Conservation (phyloP, 2,888 invertebrate species). For the Pristionchus entomophagus region DNA sequence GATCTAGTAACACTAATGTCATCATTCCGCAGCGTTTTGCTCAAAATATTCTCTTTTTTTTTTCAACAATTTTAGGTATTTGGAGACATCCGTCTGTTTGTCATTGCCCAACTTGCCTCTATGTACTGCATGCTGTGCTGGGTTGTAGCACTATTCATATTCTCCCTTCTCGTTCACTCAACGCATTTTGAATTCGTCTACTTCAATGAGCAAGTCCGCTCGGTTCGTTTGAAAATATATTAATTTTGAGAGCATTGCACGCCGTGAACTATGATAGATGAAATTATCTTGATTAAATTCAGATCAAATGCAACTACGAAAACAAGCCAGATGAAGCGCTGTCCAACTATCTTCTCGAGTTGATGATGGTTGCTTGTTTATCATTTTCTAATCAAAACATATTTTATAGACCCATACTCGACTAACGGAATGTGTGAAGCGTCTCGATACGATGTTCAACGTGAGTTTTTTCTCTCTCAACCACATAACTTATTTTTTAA, state of each 20-base stretch:
- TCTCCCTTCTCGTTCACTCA: too few species aligned
- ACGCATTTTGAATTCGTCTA: too few species aligned
- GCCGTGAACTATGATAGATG: background rate
- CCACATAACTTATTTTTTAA: too few species aligned
- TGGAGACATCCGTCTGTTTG: too few species aligned
- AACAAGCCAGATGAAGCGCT: background rate
- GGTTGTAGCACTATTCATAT: too few species aligned
- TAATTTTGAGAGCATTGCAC: background rate
- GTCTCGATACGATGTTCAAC: conserved; percentile 28
- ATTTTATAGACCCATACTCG: conserved; percentile 13
- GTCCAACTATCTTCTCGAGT: background rate
- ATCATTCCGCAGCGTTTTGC: background rate
- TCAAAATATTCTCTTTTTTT: too few species aligned
- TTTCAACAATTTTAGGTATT: too few species aligned
- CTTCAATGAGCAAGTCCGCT: too few species aligned
- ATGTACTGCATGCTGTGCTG: too few species aligned
- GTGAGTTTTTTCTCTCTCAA: background rate
- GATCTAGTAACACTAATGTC: too few species aligned
- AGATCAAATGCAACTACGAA: background rate
- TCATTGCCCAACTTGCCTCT: too few species aligned
- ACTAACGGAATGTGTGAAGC: conserved; percentile 32
- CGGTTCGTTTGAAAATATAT: too few species aligned
- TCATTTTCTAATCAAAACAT: background rate
- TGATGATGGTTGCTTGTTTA: background rate
- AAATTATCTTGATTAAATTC: background rate